Base-by-base conservation (phyloP, 2,113 vertebrate species). In the Urocynchramus pylzowi region DNA sequence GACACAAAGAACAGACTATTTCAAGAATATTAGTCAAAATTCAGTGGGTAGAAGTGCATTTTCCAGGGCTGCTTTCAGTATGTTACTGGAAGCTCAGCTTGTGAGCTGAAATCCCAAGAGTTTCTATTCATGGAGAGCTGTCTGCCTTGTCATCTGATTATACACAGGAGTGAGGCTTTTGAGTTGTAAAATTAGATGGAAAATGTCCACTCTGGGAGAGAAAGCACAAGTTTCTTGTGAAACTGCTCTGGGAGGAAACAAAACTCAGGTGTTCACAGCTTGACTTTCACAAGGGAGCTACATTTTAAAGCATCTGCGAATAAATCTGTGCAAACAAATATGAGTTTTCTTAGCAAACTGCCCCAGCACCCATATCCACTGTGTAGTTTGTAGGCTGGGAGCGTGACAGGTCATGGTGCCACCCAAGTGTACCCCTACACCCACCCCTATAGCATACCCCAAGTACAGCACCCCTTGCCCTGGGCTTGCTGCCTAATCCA, bases 371-470 rank as follows among this genome's bases (percentile, higher is more conserved):
- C 1, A 0, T 12, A 68, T 42, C 23, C n/a, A 31, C 39, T 9
- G 2, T 9, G 56, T 2, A 53, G 19, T 45, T 60, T 87, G 47
- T 50, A 64, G 44, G 39, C 24, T 33, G 30, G 9, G 8, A 21
- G 12, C 1, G 4, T 18, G 69, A 30, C 65, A 83, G 52, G 56
- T 70, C 30, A 14, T 37, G 52, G 37, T 39, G 10, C 56, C 65
- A 45, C 57, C 45, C 84, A 56, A 7, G 24, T 2, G 3, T 30
- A 41, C 6, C 44, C 37, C 45, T 44, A 30, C 13, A 71, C 39
- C 28, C 6, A 1, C 9, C 23, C 45, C 76, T 18, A 13, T 4
- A 28, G 47, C 0, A 0, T 19, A 24, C 22, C 30, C 27, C 27
- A 63, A 30, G 21, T 2, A 54, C 37, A 77, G 27, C 10, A 4